Evolutionary conservation across 2,888 invertebrate genomes (phyloP).

Genomic region (Scaptomyza tumidula): DNA sequence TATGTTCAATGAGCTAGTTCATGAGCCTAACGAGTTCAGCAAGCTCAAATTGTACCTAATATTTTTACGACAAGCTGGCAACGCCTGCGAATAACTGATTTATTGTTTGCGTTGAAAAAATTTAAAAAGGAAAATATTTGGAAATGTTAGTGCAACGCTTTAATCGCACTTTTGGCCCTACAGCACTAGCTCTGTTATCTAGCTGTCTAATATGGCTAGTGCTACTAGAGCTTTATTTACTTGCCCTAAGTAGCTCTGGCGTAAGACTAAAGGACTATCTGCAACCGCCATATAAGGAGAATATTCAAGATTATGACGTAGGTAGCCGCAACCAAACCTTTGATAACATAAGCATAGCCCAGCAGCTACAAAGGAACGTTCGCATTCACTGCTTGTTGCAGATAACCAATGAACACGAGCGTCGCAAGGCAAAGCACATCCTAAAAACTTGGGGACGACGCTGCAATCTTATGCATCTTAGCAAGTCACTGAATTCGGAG

Average conservation of each 20-base stretch:
- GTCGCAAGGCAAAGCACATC: constrained; percentile 93
- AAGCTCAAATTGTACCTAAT: neutral
- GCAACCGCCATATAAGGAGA: constrained; percentile 45
- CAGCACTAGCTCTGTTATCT: neutral
- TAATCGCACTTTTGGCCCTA: neutral
- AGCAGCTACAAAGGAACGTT: constrained; percentile 89
- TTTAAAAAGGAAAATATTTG: neutral
- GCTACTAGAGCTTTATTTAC: constrained; percentile 17
- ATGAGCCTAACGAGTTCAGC: neutral
- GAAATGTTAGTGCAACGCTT: constrained; percentile 1
- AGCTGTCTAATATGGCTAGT: neutral
- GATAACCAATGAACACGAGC: constrained; percentile 94
- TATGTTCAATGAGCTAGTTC: neutral
- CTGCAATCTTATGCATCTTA: constrained; percentile 87
- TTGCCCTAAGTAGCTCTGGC: constrained; percentile 5
- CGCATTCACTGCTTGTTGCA: constrained; percentile 97
- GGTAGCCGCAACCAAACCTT: constrained; percentile 19
- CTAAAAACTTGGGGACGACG: constrained; percentile 97
- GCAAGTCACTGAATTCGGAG: constrained; percentile 92
- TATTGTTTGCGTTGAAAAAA: neutral
- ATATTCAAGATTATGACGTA: constrained; percentile 14
- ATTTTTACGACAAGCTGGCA: constrained; percentile 13
- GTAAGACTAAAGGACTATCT: constrained; percentile 7
- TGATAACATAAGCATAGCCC: constrained; percentile 86
- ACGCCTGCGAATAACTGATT: neutral